Base-by-base conservation (phyloP, 2,113 vertebrate genomes). In the Phyllopteryx taeniolatus region DNA sequence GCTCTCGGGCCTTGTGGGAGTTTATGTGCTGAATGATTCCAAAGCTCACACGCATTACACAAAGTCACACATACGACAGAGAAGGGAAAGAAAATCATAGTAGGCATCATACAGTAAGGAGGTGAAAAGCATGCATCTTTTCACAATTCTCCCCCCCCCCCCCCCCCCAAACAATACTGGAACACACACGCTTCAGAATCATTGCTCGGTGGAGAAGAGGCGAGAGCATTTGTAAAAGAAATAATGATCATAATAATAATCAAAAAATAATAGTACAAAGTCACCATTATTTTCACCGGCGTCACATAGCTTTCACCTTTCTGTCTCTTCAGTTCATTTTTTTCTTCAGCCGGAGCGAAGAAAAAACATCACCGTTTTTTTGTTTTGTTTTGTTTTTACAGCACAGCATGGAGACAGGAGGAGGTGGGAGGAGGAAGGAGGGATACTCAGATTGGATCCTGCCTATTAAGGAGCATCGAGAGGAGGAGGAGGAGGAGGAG, bases 101-200 rank as follows among this genome's bases (percentile, higher is more conserved):
- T 78, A 88, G 61, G 74, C 62, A 88, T 76, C 71, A 80, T 60
- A 3, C 35, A 39, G 35, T 39, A 94, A 93, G 83, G 87, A 94
- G 59, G 93, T 91, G 85, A 94, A 95, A 94, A 93, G 89, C 96
- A 98, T 99, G 97, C 97, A 85, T 90, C 85, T 94, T 94, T 95
- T 94, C 94, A 95, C 95, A 91, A 90, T 86, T 91, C n/a, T n/a
- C n/a, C 92, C 80, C 35, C 2, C 35, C 3, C 35, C 60, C 77
- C 80, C 53, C 57, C 74, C 80, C 75, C 82, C 6, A 77, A 89
- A 85, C 81, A 86, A 82, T 78, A 73, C 83, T 85, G 76, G 51
- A 72, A 88, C 86, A 89, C 79, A 91, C 80, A 89, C 84, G 94
- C 92, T 93, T 86, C 91, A 93, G 93, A 91, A 75, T 92, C 94